Percentiles rank a stretch among this genome's conserved stretches.
These are phyloP conservation scores for Zingel zingel DNA, from an alignment of 2,113 vertebrate species.

Conservation along the genomic window DNA sequence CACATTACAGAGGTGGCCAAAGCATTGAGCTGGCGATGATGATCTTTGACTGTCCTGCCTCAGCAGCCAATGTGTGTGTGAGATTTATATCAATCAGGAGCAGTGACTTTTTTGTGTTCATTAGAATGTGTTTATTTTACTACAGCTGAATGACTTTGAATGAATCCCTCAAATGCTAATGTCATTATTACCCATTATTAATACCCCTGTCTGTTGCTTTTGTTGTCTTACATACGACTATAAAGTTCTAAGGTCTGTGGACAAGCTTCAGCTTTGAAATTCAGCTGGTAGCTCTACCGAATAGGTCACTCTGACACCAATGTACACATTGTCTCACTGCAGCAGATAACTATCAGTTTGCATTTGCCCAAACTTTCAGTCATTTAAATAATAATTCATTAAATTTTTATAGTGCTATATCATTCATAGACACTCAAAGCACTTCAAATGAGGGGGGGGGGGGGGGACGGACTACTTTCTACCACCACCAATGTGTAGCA, in stretches of 20 bases:
- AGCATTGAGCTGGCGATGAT: conserved; percentile 16
- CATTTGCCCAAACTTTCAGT: not conserved
- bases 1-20: conserved; percentile 40
- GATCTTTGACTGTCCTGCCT: conserved; percentile 44
- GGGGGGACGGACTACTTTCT: too few relatives aligned
- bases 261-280: not conserved
- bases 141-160: conserved; percentile 6
- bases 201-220: conserved; percentile 4
- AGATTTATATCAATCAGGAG: conserved; percentile 33
- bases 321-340: not conserved
- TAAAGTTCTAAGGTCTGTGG: not conserved
- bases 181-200: not conserved
- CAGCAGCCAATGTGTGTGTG: conserved; percentile 13
- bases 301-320: not conserved
- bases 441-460: too few relatives aligned
- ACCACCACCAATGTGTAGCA: too few relatives aligned
- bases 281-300: not conserved
- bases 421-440: too few relatives aligned
- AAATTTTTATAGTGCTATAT: too few relatives aligned
- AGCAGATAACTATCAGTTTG: not conserved
- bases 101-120: not conserved
- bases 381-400: too few relatives aligned
- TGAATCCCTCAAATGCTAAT: not conserved
- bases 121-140: not conserved
- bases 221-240: not conserved